Evolutionary conservation across 1,140 invertebrate species (phyloP).

Genomic region (Dysdera silvatica): DNA sequence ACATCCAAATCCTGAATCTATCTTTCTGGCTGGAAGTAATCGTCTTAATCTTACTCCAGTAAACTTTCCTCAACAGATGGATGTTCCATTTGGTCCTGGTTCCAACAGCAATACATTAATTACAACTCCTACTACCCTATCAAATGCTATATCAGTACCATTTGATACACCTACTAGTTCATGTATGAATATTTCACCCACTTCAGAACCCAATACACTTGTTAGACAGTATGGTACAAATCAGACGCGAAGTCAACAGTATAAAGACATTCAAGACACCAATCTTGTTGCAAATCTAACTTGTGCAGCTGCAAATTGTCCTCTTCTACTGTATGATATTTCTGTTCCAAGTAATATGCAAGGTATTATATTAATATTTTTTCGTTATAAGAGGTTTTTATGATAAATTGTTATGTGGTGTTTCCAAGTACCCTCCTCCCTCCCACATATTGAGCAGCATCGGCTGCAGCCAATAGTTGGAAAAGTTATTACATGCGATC

Average conservation of each 20-base stretch:
- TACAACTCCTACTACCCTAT: constrained; percentile 25
- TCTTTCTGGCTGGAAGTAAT: constrained; percentile 25
- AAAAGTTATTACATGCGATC: no score
- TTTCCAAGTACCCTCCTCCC: no score
- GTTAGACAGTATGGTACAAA: constrained; percentile 12
- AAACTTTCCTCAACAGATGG: constrained; percentile 22
- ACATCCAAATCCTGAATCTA: constrained; percentile 55
- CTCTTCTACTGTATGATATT: constrained; percentile 3
- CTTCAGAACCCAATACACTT: constrained; percentile 22
- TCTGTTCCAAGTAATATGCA: constrained; percentile 12
- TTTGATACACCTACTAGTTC: constrained; percentile 24
- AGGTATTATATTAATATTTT: no score
- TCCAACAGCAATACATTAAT: constrained; percentile 19
- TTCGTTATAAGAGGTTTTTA: no score
- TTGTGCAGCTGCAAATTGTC: constrained; percentile 7
- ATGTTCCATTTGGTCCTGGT: constrained; percentile 18
- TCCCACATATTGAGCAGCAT: no score
- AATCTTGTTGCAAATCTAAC: constrained; percentile 17
- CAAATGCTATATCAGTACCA: constrained; percentile 18
- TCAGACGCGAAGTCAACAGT: constrained; percentile 20
- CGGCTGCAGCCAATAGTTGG: no score
- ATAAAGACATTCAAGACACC: constrained; percentile 23
- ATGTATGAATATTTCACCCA: constrained; percentile 8
- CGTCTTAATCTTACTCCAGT: constrained; percentile 25
- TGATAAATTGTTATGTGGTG: no score